Base-by-base conservation (phyloP, 2,797 vertebrate species). In the Pipistrellus pygmaeus region DNA sequence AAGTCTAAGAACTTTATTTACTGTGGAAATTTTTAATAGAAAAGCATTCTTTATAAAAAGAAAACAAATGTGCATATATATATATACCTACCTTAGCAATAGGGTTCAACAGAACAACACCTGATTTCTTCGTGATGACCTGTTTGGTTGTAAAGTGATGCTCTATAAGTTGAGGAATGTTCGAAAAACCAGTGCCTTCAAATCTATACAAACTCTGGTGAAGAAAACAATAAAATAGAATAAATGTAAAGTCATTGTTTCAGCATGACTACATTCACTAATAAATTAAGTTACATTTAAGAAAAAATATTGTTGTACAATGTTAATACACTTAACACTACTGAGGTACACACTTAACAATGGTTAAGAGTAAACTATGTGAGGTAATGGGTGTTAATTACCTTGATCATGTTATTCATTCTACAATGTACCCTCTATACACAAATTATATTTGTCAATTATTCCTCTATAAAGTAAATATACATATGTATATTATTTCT, bases 51-150 rank as follows among this genome's bases (percentile, higher is more conserved):
- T 62, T 62, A 62, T 60, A 27, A 27, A 60, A 60, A 72, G 93
- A 21, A 84, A 92, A 32, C 86, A 11, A 20, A 14, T 3, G 8
- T 23, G 10, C 23, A 46, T 12, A 51, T 18, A 17, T 18, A 17
- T 17, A 93, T 38, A 8, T 20, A 76, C 92, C 89, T 98, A 99
- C 99, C 99, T 99, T 99, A 97, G 99, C 93, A 81, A 99, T 98
- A 0, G 99, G 99, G 98, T 99, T 99, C 84, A 99, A 98, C 76
- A 99, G 98, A 91, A 99, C 98, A 0, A 99, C 99, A 38, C 99
- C 99, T 1, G 99, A 99, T 98, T 99, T 99, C 98, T 99, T 99
- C 72, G 99, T 99, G 98, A 99, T 99, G 92, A 99, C 99, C 96
- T 99, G 99, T 94, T 99, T 99, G 90, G 99, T 99, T 96, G 98